phyloP scores from a whole-genome alignment of 1,140 invertebrate genomes.

The Melanaphis sacchari region DNA sequence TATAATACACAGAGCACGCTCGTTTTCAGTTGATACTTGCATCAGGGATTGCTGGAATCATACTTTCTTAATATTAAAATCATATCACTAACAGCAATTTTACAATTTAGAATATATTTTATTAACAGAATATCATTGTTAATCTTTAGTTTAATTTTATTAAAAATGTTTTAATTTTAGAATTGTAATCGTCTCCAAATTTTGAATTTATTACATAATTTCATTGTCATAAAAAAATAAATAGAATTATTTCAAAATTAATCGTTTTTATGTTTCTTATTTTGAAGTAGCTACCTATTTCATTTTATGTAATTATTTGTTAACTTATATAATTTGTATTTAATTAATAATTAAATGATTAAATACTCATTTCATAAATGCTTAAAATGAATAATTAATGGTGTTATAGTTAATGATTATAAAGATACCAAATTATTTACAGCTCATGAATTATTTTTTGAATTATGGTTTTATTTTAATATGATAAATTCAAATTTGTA shows the following conservation, averaged over 20 bases:
- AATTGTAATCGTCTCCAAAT: not conserved
- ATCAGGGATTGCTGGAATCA: constrained; percentile 6
- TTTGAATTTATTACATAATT: not conserved
- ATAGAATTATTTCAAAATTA: not conserved
- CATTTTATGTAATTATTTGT: too few relatives aligned
- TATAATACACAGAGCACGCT: not conserved
- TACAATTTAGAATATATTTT: not conserved
- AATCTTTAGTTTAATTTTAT: not conserved
- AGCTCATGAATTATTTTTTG: not conserved
- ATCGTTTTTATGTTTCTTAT: not conserved
- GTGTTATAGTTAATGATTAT: too few relatives aligned
- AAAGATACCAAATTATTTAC: not conserved
- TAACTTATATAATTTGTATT: too few relatives aligned
- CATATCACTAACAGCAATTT: not conserved
- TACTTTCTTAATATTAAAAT: not conserved
- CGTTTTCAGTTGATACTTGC: constrained; percentile 37
- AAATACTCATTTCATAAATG: too few relatives aligned
- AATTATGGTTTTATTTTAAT: not conserved
- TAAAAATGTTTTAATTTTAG: not conserved
- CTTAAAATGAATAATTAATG: not conserved
- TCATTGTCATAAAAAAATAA: not conserved
- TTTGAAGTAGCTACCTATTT: not conserved
- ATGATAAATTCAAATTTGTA: not conserved
- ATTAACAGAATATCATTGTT: not conserved
- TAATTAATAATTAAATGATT: too few relatives aligned